Conservation (phyloP, 2,113 vertebrate species). For the Philantomba maxwellii region DNA sequence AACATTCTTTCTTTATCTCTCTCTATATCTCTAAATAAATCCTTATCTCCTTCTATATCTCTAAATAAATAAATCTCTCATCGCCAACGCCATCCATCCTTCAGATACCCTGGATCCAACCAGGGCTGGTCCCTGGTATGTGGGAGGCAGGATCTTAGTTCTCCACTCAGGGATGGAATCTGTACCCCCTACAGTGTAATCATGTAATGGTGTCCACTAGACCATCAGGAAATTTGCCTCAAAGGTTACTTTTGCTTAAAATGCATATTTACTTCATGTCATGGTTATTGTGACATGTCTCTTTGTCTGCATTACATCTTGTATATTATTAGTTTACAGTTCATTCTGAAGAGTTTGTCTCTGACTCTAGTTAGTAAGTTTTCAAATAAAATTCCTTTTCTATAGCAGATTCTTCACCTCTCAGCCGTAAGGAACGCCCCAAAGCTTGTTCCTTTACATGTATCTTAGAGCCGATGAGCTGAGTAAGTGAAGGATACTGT, state of each 20-base stretch:
- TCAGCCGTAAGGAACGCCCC: not conserved
- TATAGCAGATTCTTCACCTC: not conserved
- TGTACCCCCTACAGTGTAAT: not conserved
- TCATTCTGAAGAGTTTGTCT: not conserved
- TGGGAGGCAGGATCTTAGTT: not conserved
- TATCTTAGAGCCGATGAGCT: not conserved
- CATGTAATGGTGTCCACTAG: too few species aligned
- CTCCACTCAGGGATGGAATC: not conserved
- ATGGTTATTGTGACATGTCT: not conserved
- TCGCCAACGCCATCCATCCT: too few species aligned
- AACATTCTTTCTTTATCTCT: too few species aligned
- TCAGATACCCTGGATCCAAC: too few species aligned
- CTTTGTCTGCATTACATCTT: not conserved
- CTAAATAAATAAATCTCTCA: too few species aligned
- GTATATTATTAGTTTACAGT: not conserved
- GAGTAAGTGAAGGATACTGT: not conserved
- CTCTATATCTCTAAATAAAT: too few species aligned
- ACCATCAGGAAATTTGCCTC: not conserved
- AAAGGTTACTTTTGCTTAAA: not conserved
- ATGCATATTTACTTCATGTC: not conserved
- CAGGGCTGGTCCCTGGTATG: too few species aligned
- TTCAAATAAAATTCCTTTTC: not conserved
- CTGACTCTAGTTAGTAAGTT: not conserved
- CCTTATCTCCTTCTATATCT: too few species aligned
- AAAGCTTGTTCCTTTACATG: not conserved